A percentile compares a stretch with the other conserved stretches of the same genome.
Evolutionary conservation across 2,113 vertebrate species (phyloP).

Genomic region (Aphyosemion australe): DNA sequence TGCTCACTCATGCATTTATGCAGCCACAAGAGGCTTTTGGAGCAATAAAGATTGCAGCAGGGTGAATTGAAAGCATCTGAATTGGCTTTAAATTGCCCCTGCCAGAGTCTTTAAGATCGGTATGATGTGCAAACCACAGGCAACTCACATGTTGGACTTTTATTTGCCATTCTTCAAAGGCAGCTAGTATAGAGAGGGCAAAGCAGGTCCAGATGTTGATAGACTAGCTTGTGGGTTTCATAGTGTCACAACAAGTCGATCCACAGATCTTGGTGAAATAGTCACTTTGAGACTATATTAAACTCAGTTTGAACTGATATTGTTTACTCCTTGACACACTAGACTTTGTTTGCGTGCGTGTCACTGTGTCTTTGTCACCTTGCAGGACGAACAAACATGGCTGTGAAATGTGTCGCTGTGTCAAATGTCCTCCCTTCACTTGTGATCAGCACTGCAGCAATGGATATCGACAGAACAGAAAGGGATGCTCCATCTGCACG

Average conservation of each 20-base stretch:
- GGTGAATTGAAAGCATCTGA: conserved; percentile 69
- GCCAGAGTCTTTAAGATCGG: conserved; percentile 39
- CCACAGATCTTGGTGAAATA: conserved; percentile 6
- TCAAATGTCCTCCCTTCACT: conserved; percentile 82
- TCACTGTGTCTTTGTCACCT: background rate
- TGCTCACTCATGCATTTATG: conserved; percentile 15
- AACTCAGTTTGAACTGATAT: background rate
- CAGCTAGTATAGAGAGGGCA: conserved; percentile 56
- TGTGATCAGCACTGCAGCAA: conserved; percentile 79
- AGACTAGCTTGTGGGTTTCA: conserved; percentile 61
- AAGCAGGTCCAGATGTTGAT: conserved; percentile 77
- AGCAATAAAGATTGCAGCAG: conserved; percentile 43
- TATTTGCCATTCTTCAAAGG: conserved; percentile 75
- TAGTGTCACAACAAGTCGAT: conserved; percentile 28
- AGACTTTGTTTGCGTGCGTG: background rate
- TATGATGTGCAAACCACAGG: conserved; percentile 60
- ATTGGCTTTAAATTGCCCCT: conserved; percentile 49
- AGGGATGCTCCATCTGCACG: conserved; percentile 81
- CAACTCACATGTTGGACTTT: conserved; percentile 70
- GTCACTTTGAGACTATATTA: conserved; percentile 2
- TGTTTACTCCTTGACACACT: conserved; percentile 16
- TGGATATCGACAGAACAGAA: conserved; percentile 80
- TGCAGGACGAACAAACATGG: conserved; percentile 84
- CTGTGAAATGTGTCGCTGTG: conserved; percentile 85
- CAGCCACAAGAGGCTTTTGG: conserved; percentile 29